Evolutionary conservation across 2,888 invertebrate species (phyloP).

Genomic region (Lithodes maja): DNA sequence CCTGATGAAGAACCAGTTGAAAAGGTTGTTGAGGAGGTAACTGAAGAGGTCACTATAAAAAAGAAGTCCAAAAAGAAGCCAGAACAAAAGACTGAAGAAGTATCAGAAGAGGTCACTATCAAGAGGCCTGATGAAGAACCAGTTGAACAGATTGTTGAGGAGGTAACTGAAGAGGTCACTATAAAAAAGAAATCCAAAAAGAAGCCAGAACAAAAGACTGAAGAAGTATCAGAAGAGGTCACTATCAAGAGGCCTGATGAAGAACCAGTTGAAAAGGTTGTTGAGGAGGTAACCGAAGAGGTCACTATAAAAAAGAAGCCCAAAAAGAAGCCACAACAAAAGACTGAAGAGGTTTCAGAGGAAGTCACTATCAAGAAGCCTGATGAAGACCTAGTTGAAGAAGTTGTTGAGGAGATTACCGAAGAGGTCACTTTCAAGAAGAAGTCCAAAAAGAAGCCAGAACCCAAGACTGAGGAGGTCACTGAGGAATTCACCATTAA

Average conservation of each 20-base stretch:
- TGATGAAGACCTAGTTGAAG: conserved; percentile 42
- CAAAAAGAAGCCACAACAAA: conserved; percentile 72
- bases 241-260: conserved; percentile 75
- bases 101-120: conserved; percentile 67
- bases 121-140: conserved; percentile 1
- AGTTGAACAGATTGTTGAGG: conserved; percentile 6
- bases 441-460: conserved; percentile 70
- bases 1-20: conserved; percentile 43
- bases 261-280: conserved; percentile 74
- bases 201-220: conserved; percentile 35
- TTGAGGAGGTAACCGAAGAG: conserved; percentile 81
- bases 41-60: neutral
- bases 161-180: conserved; percentile 51
- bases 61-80: conserved; percentile 31
- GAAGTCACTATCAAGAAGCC: conserved; percentile 73
- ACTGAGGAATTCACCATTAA: conserved; percentile 48
- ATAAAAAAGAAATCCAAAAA: conserved; percentile 71
- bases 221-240: conserved; percentile 75
- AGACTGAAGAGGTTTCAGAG: conserved; percentile 73
- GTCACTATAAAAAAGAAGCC: conserved; percentile 77
- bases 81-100: conserved; percentile 34
- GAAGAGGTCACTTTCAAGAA: conserved; percentile 72
- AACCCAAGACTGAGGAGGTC: conserved; percentile 29
- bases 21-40: conserved; percentile 34
- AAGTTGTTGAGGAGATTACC: conserved; percentile 70